phyloP scores from a whole-genome alignment of 2,113 vertebrate genomes.

The Eupsittula cactorum region DNA sequence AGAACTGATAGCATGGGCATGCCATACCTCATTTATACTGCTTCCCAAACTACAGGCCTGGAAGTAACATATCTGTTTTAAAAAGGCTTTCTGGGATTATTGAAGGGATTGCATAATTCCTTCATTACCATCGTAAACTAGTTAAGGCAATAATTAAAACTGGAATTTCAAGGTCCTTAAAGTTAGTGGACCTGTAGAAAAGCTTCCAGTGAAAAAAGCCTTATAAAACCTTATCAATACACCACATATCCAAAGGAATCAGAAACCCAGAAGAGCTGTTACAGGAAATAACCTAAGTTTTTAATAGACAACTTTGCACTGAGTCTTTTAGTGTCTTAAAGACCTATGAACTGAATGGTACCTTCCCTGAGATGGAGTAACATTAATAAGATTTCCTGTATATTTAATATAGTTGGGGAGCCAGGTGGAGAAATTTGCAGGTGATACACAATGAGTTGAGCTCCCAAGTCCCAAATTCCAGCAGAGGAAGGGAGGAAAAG shows the following conservation, averaged over 20 bases:
- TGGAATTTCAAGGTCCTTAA: background rate
- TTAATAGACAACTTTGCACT: background rate
- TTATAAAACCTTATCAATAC: background rate
- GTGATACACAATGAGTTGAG: background rate
- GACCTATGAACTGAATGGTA: background rate
- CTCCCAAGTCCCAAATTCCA: background rate
- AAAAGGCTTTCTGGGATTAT: background rate
- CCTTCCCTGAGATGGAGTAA: background rate
- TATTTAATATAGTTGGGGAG: background rate
- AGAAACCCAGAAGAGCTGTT: background rate
- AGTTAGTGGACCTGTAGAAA: background rate
- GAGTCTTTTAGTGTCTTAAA: background rate
- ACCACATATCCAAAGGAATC: background rate
- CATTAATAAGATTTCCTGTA: background rate
- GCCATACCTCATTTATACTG: background rate
- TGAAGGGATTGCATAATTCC: constrained; percentile 6
- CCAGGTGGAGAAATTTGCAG: background rate
- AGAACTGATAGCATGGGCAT: background rate
- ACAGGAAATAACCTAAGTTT: background rate
- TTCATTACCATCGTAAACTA: background rate
- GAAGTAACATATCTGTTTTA: constrained; percentile 31
- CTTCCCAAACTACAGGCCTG: background rate
- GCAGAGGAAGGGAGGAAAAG: background rate
- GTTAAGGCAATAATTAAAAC: constrained; percentile 13
- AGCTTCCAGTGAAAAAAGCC: background rate